Evolutionary conservation across 2,113 vertebrate genomes (phyloP), one percentile per base, ranked within the genome.

Genomic region (Rana temporaria): DNA sequence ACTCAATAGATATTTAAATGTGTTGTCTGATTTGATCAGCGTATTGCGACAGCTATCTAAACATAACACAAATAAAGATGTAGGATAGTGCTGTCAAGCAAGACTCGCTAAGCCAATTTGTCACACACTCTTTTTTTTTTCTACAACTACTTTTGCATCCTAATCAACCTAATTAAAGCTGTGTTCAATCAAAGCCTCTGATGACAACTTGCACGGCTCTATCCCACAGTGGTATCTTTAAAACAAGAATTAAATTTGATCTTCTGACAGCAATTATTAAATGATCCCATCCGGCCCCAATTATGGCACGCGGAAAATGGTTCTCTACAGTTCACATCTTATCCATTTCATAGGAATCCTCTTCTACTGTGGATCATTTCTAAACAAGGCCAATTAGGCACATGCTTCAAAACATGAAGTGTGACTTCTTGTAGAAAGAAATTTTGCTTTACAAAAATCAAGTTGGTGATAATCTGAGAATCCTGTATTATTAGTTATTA

Each of bases 251-350:
- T 98, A 98, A 97, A 98, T 97, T 94, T 98, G 96, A 98, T 99
- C 97, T 99, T 97, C 95, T 99, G 97, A 98, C 97, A 98, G 96
- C 96, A 97, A 98, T 98, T 98, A 98, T 96, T 96, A 98, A 98
- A 96, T 95, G 96, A 94, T 99, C 96, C 96, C 97, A 96, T 95
- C 95, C 96, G 97, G 95, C 95, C 96, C 93, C 96, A 96, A 97
- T 98, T 97, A 98, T 95, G 94, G 94, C 95, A 94, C 90, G 92
- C 91, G 89, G 96, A 95, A 96, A 94, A 93, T 86, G 88, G 91
- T 92, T 93, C 94, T 95, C 19, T 60, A 17, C 94, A 89, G 93
- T 91, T 94, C 90, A 90, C 87, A 86, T 79, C 85, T 84, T 88
- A 84, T 78, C 84, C 84, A 89, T 89, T 87, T 86, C 87, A 87